A percentile compares a stretch with the other conserved stretches of the same genome.
These are phyloP conservation scores for Phalacrocorax brasilianus DNA, from an alignment of 2,113 vertebrate species.

Conservation along the genomic window DNA sequence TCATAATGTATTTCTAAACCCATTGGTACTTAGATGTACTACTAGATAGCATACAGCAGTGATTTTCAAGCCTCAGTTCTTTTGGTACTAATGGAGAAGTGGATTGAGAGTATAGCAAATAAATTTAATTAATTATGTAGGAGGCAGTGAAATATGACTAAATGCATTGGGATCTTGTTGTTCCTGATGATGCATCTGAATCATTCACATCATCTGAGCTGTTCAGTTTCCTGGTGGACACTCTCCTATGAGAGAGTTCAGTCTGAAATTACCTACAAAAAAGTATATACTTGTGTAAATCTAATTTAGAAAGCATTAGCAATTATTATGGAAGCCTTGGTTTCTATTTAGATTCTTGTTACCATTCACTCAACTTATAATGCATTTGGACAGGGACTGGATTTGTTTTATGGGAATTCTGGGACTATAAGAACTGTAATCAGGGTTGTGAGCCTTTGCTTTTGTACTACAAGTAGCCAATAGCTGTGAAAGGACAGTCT, in stretches of 20 bases:
- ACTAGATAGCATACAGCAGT: background rate
- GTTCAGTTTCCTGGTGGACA: background rate
- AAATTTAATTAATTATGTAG: constrained; percentile 51
- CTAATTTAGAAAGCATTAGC: background rate
- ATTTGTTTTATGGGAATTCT: background rate
- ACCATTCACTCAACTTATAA: background rate
- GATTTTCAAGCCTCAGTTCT: background rate
- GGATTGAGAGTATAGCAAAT: constrained; percentile 12
- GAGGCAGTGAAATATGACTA: constrained; percentile 41
- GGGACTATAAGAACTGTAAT: background rate
- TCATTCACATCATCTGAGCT: background rate
- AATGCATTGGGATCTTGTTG: constrained; percentile 17
- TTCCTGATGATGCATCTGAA: constrained; percentile 20
- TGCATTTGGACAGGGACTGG: background rate
- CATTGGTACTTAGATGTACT: background rate
- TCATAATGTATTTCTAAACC: background rate
- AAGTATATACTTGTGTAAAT: background rate
- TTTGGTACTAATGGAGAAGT: background rate
- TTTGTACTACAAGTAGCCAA: background rate
- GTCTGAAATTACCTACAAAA: background rate
- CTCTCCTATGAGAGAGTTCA: background rate
- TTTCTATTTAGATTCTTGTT: background rate
- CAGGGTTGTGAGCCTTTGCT: background rate
- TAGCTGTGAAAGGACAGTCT: background rate
- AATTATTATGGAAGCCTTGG: background rate